Percentiles rank a stretch among this genome's conserved stretches.
Conservation (phyloP, 2,113 vertebrate species). For the Spea multiplicata region DNA sequence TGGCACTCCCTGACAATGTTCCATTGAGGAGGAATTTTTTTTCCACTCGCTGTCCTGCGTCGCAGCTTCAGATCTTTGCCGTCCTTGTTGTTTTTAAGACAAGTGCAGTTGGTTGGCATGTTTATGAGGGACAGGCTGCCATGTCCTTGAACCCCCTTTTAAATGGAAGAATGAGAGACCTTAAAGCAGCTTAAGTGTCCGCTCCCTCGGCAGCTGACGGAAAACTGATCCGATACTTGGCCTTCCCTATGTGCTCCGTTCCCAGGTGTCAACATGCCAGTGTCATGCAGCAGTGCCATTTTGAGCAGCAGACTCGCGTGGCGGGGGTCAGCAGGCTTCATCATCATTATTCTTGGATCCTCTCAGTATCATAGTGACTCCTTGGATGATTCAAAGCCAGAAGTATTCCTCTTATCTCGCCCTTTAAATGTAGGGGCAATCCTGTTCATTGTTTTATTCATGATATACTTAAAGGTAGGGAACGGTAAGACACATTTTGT, state of each 20-base stretch:
- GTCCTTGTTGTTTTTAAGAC: constrained; percentile 53
- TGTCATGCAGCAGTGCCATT: constrained; percentile 50
- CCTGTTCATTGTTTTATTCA: neutral
- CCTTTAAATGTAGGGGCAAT: neutral
- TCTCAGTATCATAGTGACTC: neutral
- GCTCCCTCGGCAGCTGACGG: constrained; percentile 66
- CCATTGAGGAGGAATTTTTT: neutral
- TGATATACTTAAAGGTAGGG: neutral
- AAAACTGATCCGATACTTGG: constrained; percentile 67
- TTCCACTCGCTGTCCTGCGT: neutral
- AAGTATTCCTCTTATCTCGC: constrained; percentile 30
- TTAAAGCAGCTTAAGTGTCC: constrained; percentile 69
- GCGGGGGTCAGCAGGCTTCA: constrained; percentile 32
- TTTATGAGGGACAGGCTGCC: constrained; percentile 49
- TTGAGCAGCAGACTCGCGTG: constrained; percentile 37
- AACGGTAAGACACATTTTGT: neutral
- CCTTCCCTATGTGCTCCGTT: constrained; percentile 35
- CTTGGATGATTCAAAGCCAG: neutral
- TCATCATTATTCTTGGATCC: neutral
- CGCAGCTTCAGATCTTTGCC: constrained; percentile 11
- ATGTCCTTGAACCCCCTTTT: constrained; percentile 70
- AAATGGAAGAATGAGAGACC: constrained; percentile 66
- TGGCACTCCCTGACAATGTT: constrained; percentile 22
- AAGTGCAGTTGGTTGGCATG: constrained; percentile 38
- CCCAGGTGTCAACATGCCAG: constrained; percentile 49